A percentile compares a stretch with the other conserved stretches of the same genome.
phyloP scores from a whole-genome alignment of 1,140 invertebrate genomes.

The Heliconius hermathena region DNA sequence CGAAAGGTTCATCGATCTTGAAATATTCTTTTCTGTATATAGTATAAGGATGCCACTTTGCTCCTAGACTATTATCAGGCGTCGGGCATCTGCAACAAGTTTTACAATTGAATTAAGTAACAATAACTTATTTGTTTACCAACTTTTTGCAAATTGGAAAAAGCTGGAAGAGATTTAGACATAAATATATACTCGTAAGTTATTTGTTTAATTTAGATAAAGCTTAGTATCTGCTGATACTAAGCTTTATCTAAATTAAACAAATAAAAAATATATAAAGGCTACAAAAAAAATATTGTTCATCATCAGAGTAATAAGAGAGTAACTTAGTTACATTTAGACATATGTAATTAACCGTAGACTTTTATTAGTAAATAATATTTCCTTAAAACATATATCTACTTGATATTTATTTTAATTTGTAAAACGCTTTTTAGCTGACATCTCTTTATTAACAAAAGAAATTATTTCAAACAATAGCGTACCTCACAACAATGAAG shows the following conservation, averaged over 20 bases:
- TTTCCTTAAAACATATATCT: too few species aligned
- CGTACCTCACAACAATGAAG: neutral
- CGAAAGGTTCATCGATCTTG: constrained; percentile 46
- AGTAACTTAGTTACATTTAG: too few species aligned
- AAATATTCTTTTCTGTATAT: constrained; percentile 47
- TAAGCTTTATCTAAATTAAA: too few species aligned
- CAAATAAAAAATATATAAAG: too few species aligned
- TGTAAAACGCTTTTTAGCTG: neutral
- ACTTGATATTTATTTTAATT: neutral
- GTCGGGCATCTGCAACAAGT: constrained; percentile 53
- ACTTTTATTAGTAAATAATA: too few species aligned
- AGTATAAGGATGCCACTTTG: constrained; percentile 53
- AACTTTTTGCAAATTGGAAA: too few species aligned
- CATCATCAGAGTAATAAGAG: neutral
- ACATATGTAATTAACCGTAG: too few species aligned
- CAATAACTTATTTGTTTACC: neutral
- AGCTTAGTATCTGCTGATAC: too few species aligned
- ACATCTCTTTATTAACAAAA: neutral
- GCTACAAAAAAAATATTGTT: too few species aligned
- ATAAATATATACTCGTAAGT: too few species aligned
- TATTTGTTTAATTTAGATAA: too few species aligned
- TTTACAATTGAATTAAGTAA: neutral
- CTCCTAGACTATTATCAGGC: constrained; percentile 39
- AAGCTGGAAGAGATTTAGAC: too few species aligned
- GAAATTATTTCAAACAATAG: neutral